Evolutionary conservation across 2,888 invertebrate genomes (phyloP).

Genomic region (Tipula unca): DNA sequence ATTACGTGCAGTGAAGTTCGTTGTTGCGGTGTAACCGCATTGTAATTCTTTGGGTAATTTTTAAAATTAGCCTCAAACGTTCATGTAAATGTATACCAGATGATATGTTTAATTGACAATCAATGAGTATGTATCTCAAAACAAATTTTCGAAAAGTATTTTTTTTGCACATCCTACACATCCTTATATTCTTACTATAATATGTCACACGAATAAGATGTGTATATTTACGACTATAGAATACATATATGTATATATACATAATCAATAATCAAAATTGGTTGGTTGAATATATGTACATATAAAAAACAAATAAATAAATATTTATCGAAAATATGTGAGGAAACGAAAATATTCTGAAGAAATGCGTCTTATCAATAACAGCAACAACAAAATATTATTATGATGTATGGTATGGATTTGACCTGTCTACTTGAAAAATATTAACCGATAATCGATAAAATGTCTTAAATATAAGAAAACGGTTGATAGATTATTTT

Average conservation of each 20-base stretch:
- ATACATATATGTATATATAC: too few species aligned
- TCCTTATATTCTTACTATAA: neutral
- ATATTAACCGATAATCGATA: slow-evolving; percentile 10
- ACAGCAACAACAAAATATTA: neutral
- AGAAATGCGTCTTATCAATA: neutral
- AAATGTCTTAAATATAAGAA: neutral
- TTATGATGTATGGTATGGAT: neutral
- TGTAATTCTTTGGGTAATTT: too few species aligned
- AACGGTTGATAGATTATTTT: neutral
- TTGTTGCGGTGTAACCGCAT: too few species aligned
- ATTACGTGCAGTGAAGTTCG: too few species aligned
- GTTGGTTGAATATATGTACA: neutral
- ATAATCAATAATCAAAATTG: neutral
- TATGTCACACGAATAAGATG: neutral
- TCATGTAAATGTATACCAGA: too few species aligned
- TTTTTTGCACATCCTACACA: neutral
- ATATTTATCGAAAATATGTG: neutral
- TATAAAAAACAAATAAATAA: neutral
- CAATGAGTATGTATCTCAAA: neutral
- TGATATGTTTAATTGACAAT: too few species aligned
- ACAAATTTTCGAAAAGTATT: neutral
- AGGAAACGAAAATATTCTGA: neutral
- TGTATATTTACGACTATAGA: neutral
- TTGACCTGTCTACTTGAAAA: slow-evolving; percentile 4
- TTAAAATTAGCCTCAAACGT: too few species aligned